phyloP scores from a whole-genome alignment of 2,888 invertebrate genomes.

The Cylindroiulus punctatus region DNA sequence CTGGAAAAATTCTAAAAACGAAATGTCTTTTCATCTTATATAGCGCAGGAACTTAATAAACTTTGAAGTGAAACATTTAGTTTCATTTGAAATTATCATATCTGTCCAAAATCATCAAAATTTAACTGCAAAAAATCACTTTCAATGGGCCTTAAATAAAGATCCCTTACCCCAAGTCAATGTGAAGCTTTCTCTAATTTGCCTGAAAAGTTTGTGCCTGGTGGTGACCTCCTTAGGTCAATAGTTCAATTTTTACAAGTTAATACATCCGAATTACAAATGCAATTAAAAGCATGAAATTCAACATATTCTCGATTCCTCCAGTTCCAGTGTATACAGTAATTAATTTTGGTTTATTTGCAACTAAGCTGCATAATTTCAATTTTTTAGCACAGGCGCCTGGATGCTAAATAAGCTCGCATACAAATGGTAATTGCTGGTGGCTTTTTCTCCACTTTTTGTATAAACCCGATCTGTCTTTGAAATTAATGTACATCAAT shows the following conservation, averaged over 20 bases:
- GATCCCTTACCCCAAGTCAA: no score
- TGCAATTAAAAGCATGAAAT: neutral
- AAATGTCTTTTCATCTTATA: no score
- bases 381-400: neutral
- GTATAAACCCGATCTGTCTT: conserved; percentile 37
- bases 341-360: conserved; percentile 39
- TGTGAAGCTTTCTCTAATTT: no score
- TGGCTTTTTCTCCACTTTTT: neutral
- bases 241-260: neutral
- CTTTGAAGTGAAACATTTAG: no score
- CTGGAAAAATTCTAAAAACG: no score
- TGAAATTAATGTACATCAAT: conserved; percentile 36
- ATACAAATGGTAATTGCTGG: neutral
- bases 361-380: neutral
- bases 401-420: neutral
- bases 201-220: no score
- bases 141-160: no score
- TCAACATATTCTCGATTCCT: neutral
- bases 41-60: no score
- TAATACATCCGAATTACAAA: neutral
- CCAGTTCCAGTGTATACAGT: neutral
- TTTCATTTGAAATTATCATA: no score
- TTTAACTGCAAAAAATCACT: no score
- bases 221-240: no score
- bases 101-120: no score